Base-by-base conservation (phyloP, 2,888 invertebrate species). In the Leucophenga maculata region DNA sequence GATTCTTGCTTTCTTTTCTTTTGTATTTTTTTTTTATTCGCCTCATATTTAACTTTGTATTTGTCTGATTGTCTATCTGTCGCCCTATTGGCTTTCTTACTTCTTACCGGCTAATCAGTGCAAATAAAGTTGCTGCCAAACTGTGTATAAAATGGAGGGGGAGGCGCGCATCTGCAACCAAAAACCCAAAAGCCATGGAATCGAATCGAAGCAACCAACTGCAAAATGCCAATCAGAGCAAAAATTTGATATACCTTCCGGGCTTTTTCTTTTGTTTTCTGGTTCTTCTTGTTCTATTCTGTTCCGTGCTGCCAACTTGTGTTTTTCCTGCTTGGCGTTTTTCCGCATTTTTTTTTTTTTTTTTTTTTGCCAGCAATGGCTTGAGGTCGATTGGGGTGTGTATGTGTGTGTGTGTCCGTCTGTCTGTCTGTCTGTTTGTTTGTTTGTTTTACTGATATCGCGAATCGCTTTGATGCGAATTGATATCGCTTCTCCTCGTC, bases 181-280 rank as follows among this genome's bases (percentile, higher is more conserved):
- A 69, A 65, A 64, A 67, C 16, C 48, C n/a, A 64, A 66, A 59
- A 44, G 46, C 60, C 60, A 52, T 32, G 72, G 22, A 52, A 46
- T 62, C 39, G 68, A 50, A 50, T 62, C 39, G 68, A 50, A 50
- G n/a, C 50, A 50, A 8, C 50, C n/a, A 50, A 50, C 50, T 50
- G 50, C 50, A 50, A 50, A 50, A 50, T 50, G 50, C 50, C 50
- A 50, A 50, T 50, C 50, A 50, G 50, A 69, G 67, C 60, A 75
- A 80, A 84, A 78, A 82, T 77, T 84, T 80, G 84, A 80, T 84
- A 80, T 82, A 84, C 84, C 83, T 82, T 74, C 75, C 72, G 75
- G 79, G 75, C 39, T 72, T 50, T 50, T 50, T 50, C 50, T 50
- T 50, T 16, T 18, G 50, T 50, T 50, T 16, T 50, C 4, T 50